Evolutionary conservation across 2,113 vertebrate genomes (phyloP).

Genomic region (Bos indicus): DNA sequence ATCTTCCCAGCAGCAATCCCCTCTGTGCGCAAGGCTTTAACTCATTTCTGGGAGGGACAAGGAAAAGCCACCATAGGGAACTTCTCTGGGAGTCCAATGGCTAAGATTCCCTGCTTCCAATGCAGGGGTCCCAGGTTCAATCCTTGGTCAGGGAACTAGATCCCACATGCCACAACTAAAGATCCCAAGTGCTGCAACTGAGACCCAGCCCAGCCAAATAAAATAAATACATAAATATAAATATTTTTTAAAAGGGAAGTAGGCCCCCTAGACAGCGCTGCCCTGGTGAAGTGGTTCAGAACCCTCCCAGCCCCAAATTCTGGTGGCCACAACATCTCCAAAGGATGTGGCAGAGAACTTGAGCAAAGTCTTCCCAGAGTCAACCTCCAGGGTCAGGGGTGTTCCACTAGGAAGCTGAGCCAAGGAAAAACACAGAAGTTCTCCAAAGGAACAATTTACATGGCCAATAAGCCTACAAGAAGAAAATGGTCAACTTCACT

Average conservation of each 20-base stretch:
- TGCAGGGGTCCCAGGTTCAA: not conserved
- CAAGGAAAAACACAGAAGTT: not conserved
- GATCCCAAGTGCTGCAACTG: not conserved
- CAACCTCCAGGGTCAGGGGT: not conserved
- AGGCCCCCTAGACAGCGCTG: not conserved
- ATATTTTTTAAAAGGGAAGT: not conserved
- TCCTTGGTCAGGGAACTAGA: not conserved
- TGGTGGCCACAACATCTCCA: not conserved
- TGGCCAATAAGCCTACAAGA: not conserved
- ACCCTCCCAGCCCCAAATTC: not conserved
- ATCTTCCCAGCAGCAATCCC: not conserved
- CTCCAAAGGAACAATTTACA: not conserved
- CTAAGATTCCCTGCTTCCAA: not conserved
- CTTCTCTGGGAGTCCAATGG: not conserved
- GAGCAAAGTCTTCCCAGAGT: not conserved
- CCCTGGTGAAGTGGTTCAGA: not conserved
- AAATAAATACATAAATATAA: not conserved
- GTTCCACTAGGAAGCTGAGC: not conserved
- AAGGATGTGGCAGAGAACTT: not conserved
- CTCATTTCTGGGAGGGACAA: not conserved
- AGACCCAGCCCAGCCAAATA: not conserved
- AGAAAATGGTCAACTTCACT: not conserved
- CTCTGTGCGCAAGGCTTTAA: not conserved
- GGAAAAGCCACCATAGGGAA: not conserved
- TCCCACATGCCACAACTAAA: not conserved